Percentiles rank a stretch among this genome's conserved stretches.
These are phyloP conservation scores for Lucifuga dentata DNA, from an alignment of 2,113 vertebrate species.

Conservation along the genomic window DNA sequence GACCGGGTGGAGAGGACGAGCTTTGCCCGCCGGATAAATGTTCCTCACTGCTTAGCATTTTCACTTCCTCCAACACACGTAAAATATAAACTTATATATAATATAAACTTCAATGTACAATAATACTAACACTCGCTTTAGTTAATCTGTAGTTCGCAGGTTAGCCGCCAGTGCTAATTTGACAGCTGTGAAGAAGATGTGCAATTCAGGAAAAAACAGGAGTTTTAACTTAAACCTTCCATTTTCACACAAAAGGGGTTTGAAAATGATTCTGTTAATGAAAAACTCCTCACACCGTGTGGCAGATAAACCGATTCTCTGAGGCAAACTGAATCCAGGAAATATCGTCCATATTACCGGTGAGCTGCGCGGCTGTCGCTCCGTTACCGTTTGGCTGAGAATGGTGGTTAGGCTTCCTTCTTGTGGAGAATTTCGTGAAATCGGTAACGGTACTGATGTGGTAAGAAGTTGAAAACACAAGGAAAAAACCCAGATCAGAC, in stretches of 20 bases:
- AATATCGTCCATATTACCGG: constrained; percentile 44
- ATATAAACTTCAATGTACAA: too few species aligned
- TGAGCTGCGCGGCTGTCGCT: constrained; percentile 16
- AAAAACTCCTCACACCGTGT: too few species aligned
- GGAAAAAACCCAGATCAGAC: constrained; percentile 11
- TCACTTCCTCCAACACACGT: constrained; percentile 37
- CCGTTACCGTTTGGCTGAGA: constrained; percentile 26
- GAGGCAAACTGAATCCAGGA: constrained; percentile 22
- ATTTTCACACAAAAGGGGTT: neutral
- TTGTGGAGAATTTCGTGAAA: constrained; percentile 31
- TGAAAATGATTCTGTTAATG: too few species aligned
- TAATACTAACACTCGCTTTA: too few species aligned
- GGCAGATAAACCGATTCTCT: neutral
- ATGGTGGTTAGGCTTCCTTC: constrained; percentile 61
- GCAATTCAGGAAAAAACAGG: too few species aligned
- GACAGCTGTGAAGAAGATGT: constrained; percentile 49
- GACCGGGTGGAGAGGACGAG: constrained; percentile 22
- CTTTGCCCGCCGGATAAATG: constrained; percentile 37
- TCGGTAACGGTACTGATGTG: too few species aligned
- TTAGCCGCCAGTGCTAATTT: neutral
- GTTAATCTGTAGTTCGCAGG: neutral
- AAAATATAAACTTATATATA: too few species aligned
- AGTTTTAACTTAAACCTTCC: neutral
- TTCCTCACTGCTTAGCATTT: constrained; percentile 52
- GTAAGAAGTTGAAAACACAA: too few species aligned